These are phyloP conservation scores for Trachelus stipa DNA, from an alignment of 2,888 invertebrate species.

Conservation along the genomic window DNA sequence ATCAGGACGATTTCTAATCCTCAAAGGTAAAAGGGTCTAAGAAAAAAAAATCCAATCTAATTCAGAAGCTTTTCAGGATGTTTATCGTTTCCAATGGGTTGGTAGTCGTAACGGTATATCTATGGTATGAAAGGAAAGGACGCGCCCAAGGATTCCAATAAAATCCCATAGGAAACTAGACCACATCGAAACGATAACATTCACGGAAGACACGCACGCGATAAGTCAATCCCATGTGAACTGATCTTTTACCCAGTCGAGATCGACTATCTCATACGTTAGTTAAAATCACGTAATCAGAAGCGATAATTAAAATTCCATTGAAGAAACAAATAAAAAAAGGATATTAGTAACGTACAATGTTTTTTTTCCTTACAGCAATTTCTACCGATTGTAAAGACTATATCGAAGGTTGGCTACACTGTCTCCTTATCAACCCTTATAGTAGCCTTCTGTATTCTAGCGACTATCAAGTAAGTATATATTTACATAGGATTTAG, in stretches of 20 bases:
- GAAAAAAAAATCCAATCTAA: no score
- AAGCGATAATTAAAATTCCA: not conserved
- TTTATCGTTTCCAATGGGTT: no score
- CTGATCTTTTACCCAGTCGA: slow-evolving; percentile 14
- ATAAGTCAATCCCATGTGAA: not conserved
- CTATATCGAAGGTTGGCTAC: slow-evolving; percentile 71
- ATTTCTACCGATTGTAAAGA: slow-evolving; percentile 69
- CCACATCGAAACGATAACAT: no score
- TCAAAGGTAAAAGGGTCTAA: no score
- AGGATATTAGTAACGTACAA: not conserved
- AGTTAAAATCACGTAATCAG: not conserved
- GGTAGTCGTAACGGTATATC: no score
- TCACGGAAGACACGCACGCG: no score
- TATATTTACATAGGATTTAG: not conserved
- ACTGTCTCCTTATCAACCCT: slow-evolving; percentile 70
- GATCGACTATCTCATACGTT: not conserved
- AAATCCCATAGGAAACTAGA: no score
- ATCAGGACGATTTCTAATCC: no score
- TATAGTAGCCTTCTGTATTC: slow-evolving; percentile 70
- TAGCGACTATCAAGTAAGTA: slow-evolving; percentile 72
- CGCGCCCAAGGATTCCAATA: no score
- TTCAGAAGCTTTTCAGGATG: no score
- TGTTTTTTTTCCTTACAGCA: slow-evolving; percentile 60
- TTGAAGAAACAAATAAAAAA: not conserved
- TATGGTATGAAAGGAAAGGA: no score